phyloP scores from a whole-genome alignment of 2,113 vertebrate genomes.

The Desmodus rotundus region DNA sequence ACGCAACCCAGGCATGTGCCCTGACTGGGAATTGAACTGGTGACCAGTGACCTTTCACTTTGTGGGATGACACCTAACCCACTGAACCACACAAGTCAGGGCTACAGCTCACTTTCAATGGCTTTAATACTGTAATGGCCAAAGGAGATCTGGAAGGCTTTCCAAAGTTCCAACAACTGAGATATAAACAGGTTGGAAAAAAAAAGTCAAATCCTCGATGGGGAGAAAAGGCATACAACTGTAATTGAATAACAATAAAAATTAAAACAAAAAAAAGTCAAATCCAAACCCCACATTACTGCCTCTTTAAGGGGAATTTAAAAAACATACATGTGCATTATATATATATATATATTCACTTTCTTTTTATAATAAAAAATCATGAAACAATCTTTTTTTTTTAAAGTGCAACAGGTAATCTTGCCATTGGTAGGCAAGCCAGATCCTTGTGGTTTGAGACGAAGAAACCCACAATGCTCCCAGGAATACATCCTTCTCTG shows the following conservation, averaged over 20 bases:
- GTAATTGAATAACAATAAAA: too few relatives aligned
- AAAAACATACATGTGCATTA: neutral
- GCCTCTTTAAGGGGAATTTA: neutral
- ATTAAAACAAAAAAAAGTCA: neutral
- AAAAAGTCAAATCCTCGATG: too few relatives aligned
- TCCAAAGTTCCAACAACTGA: neutral
- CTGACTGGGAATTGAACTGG: too few relatives aligned
- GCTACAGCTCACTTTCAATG: neutral
- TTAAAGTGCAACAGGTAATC: neutral
- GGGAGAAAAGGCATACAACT: too few relatives aligned
- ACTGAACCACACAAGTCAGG: too few relatives aligned
- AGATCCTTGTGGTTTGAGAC: neutral
- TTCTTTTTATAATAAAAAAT: slow-evolving; percentile 2
- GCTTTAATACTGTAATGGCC: neutral
- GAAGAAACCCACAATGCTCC: neutral
- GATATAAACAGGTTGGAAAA: neutral
- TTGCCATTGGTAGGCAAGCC: neutral
- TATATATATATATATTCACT: neutral
- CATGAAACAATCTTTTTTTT: neutral
- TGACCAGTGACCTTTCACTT: too few relatives aligned
- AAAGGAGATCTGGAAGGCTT: neutral
- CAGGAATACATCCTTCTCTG: neutral
- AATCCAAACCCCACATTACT: neutral
- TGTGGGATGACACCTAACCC: too few relatives aligned
- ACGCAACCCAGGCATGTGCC: too few relatives aligned